Base-by-base conservation (phyloP, 2,797 vertebrate genomes). In the Spea hammondii region DNA sequence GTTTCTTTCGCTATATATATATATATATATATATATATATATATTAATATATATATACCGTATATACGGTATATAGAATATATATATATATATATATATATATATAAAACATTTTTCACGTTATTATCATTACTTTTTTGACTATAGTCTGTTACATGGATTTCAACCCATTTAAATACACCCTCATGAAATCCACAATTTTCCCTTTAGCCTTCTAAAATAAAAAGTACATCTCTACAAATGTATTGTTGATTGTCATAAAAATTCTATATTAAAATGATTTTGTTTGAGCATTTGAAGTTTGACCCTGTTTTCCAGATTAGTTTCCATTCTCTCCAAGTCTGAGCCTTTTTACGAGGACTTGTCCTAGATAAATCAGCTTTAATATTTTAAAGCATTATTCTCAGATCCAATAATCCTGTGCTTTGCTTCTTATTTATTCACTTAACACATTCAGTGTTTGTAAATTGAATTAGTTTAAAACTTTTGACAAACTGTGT, bases 321-420 rank as follows among this genome's bases (percentile, higher is more conserved):
- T 66, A 75, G 13, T 67, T 75, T 75, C 6, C 10, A 67, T 67
- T 75, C 13, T 57, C 44, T 66, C 44, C 51, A 75, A 66, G 44
- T 44, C 57, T 48, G 11, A 64, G 73, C 13, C 13, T 55, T 9
- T 75, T 57, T 67, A 32, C 73, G 14, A 46, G 46, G 13, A 66
- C 32, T 47, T n/a, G 65, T 65, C 12, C 32, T 13, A 66, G 17
- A 65, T 55, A 66, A 75, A 66, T 75, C 62, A 75, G 73, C 73
- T 75, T 75, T 75, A 57, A 67, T 75, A 75, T 75, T 75, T 55
- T 5, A 67, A 75, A 75, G 51, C 45, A 10, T 75, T 75, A 67
- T 75, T 75, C 67, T 65, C 62, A 54, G 32, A 74, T 65, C 5
- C 50, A 66, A 46, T 66, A 67, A 75, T 67, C 51, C 9, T 54